Evolutionary conservation across 1,140 invertebrate species (phyloP), one percentile per base, ranked within the genome.

Genomic region (Ceratitis capitata): DNA sequence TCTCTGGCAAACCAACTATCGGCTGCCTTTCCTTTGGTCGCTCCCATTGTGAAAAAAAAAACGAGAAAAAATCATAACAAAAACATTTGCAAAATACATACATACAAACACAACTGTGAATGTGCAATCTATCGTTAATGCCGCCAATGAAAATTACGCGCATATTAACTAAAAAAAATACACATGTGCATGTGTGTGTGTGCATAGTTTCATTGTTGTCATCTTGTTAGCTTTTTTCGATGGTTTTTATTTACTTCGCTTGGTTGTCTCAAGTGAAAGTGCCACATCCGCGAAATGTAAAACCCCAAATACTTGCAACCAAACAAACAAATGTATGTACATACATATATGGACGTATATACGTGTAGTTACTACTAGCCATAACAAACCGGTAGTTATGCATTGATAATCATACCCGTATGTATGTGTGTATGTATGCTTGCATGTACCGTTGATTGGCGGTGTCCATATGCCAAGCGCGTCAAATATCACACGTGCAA

Each of bases 221-320:
- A 69, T 10, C 61, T 69, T 69, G 32, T 39, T 69, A 35, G 61
- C 61, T 32, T 69, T 39, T 56, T 56, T n/a, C n/a, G n/a, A n/a
- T n/a, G n/a, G n/a, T n/a, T n/a, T n/a, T 56, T 56, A 9, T 56
- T 56, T 39, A 14, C 32, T 69, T 35, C 12, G 58, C n/a, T 39
- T 69, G 61, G 16, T 39, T 32, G 61, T 16, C 32, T 32, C 61
- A 69, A 69, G 61, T 69, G 61, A 69, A 69, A 69, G 61, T 69
- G 61, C 61, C 29, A 69, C 61, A 69, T 69, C 61, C 61, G 61
- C 61, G 61, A 69, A 69, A 69, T 16, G 61, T 64, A 64, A 69
- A 69, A 69, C 61, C 29, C 32, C 61, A 69, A 69, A 69, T 69
- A 39, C 26, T 29, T 14, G n/a, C 32, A 53, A 19, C 51, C 14